Evolutionary conservation across 2,888 invertebrate species (phyloP).

Genomic region (Laothoe populi): DNA sequence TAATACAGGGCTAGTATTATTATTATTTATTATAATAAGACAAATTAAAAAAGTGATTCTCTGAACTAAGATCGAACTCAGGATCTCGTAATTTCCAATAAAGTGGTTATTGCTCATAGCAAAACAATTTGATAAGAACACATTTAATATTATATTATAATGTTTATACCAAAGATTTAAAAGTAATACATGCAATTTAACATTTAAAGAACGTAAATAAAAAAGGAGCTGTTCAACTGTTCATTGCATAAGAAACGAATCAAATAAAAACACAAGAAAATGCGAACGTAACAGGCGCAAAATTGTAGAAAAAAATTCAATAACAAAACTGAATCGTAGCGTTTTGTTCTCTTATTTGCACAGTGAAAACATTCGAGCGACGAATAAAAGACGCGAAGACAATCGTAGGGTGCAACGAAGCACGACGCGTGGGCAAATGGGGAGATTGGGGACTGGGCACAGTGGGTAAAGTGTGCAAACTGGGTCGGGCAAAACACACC

Average conservation of each 20-base stretch:
- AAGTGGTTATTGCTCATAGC: too few relatives aligned
- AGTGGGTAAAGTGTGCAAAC: background rate
- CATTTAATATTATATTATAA: too few relatives aligned
- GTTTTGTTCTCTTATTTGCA: slow-evolving; percentile 12
- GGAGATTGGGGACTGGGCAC: background rate
- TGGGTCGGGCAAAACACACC: slow-evolving; percentile 1
- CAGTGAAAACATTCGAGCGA: slow-evolving; percentile 8
- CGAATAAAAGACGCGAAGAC: slow-evolving; percentile 23
- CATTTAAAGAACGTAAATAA: background rate
- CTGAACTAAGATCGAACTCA: too few relatives aligned
- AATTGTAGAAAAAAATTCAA: slow-evolving; percentile 18
- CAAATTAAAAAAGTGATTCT: too few relatives aligned
- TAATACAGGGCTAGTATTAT: too few relatives aligned
- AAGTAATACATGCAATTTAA: background rate
- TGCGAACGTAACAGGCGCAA: background rate
- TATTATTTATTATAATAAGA: too few relatives aligned
- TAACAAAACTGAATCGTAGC: slow-evolving; percentile 17
- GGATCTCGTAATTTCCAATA: too few relatives aligned
- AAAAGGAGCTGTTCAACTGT: background rate
- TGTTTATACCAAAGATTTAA: too few relatives aligned
- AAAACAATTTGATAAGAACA: too few relatives aligned
- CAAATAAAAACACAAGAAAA: slow-evolving; percentile 6
- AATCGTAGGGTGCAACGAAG: slow-evolving; percentile 22
- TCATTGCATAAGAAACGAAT: background rate
- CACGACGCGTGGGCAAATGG: slow-evolving; percentile 1